These are phyloP conservation scores for Ditula angustiorana DNA, from an alignment of 2,888 invertebrate genomes.

Conservation along the genomic window DNA sequence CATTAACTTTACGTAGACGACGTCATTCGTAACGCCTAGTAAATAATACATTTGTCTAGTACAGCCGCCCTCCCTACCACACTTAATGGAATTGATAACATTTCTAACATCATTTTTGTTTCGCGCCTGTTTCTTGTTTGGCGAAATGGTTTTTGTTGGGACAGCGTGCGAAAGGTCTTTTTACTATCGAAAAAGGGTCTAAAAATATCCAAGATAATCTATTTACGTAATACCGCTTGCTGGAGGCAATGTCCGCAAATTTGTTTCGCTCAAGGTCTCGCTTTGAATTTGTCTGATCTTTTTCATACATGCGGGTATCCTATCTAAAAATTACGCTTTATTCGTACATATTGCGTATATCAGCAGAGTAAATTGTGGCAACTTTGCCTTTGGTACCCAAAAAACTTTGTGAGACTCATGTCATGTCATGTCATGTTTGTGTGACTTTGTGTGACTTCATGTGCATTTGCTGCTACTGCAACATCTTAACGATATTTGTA, in stretches of 20 bases:
- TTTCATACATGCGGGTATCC: no score
- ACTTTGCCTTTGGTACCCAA: no score
- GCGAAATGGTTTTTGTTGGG: conserved; percentile 26
- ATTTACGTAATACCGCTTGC: background rate
- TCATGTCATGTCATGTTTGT: no score
- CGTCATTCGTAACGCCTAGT: no score
- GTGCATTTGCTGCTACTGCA: no score
- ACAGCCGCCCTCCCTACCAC: conserved; percentile 13
- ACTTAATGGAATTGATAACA: conserved; percentile 38
- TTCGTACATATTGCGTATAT: background rate
- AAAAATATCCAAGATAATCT: conserved; percentile 16
- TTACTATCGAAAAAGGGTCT: conserved; percentile 16
- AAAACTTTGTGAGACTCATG: no score
- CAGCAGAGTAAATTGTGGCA: no score
- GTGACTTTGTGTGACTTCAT: no score
- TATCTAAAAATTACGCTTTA: no score
- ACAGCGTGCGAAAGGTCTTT: conserved; percentile 22
- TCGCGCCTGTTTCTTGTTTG: conserved; percentile 32
- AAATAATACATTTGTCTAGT: conserved; percentile 25
- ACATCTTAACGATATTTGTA: no score
- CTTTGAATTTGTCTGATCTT: background rate
- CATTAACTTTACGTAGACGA: no score
- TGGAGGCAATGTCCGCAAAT: background rate
- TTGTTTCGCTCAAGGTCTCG: background rate
- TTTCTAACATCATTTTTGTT: conserved; percentile 35